Base-by-base conservation (phyloP, 2,113 vertebrate genomes). In the Brachionichthys hirsutus region DNA sequence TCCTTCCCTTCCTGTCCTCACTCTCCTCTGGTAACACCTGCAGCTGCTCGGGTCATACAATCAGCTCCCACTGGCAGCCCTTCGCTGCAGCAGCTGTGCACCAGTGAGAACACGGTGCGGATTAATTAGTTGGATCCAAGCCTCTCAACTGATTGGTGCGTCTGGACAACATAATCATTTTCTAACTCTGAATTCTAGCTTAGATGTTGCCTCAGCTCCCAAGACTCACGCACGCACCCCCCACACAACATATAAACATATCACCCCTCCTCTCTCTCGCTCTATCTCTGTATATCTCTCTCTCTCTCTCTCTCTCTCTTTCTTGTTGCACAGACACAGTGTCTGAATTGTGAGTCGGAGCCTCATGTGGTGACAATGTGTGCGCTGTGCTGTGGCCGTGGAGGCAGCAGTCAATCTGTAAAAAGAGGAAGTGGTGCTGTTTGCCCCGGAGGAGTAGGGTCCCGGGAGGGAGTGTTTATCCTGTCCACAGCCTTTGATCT, bases 331-430 rank as follows among this genome's bases (percentile, higher is more conserved):
- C 52, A 43, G 66, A 56, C 48, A 54, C 4, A 63, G 55, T 54
- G 36, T 3, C 76, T 78, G 67, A 62, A 57, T 68, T 62, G 68
- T 62, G 72, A 56, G 82, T 72, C 79, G 71, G 60, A 63, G 46
- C 87, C 78, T 92, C 90, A 93, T 92, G 91, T 93, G 91, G 89
- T 81, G 87, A 87, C 91, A 93, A 91, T 90, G 91, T 93, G 91
- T 92, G 88, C 34, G 75, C 85, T 85, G 75, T 85, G 83, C 80
- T 85, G 84, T 65, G 80, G 85, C 49, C 67, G 85, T 83, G 83
- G 82, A 85, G 85, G 78, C 80, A 82, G 82, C 82, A 79, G 75
- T 74, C 72, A 78, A 87, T 90, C 89, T 90, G 87, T 73, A 67
- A 83, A 77, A 87, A 82, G 80, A 92, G 91, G 91, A 92, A 92